Conservation (phyloP, 1,140 invertebrate genomes). For the Cheumatopsyche charites region DNA sequence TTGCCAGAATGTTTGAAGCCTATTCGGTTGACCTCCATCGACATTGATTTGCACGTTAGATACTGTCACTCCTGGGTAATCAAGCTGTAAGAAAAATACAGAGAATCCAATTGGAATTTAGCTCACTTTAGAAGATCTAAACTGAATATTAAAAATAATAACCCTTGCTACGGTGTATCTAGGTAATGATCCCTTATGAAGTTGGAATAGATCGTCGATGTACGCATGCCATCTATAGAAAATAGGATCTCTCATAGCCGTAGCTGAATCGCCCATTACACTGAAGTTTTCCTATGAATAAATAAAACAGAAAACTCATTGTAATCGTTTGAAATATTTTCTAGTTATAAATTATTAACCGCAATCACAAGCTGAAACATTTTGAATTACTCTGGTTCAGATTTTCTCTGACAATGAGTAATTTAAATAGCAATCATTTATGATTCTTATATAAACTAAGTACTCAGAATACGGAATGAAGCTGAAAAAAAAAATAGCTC, state of each 20-base stretch:
- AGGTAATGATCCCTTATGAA: slow-evolving; percentile 74
- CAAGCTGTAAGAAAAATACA: slow-evolving; percentile 59
- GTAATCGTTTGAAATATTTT: slow-evolving; percentile 12
- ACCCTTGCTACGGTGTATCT: slow-evolving; percentile 61
- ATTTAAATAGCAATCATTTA: no score
- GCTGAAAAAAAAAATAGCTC: no score
- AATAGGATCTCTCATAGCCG: slow-evolving; percentile 81
- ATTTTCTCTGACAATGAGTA: no score
- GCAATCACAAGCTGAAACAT: no score
- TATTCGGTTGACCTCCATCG: slow-evolving; percentile 61
- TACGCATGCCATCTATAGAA: slow-evolving; percentile 87
- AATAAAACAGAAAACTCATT: neutral
- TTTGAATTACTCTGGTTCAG: no score
- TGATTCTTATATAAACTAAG: no score
- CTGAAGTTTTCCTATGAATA: slow-evolving; percentile 63
- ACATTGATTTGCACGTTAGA: slow-evolving; percentile 60
- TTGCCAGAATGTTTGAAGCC: slow-evolving; percentile 73
- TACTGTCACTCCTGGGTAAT: slow-evolving; percentile 68
- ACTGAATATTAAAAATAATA: slow-evolving; percentile 21
- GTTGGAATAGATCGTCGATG: slow-evolving; percentile 79
- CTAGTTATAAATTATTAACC: no score
- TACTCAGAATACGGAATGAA: no score
- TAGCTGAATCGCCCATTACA: slow-evolving; percentile 73
- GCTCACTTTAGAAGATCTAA: no score
- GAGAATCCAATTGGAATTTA: neutral